Base-by-base conservation (phyloP, 2,888 invertebrate genomes). In the Dryobotodes eremita region DNA sequence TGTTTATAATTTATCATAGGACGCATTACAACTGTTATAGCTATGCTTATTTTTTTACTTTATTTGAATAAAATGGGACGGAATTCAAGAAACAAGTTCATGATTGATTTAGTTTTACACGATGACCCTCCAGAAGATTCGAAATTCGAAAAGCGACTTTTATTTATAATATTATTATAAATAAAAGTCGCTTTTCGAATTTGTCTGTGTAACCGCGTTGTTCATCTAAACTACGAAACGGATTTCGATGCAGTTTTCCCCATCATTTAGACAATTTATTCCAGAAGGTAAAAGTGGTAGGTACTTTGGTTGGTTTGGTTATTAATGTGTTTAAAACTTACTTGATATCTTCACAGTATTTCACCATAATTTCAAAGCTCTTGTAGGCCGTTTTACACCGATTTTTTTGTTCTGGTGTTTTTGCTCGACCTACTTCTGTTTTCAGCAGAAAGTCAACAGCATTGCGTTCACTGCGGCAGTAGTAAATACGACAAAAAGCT, bases 401-500 rank as follows among this genome's bases (percentile, higher is more conserved):
- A 57, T 97, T 96, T 86, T 97, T 97, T 83, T 97, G 97, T 77
- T 97, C 97, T 50, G 97, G 97, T 0, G 97, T 97, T 89, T 97
- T 97, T 0, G 97, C 97, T 85, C 97, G 97, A 2, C 96, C 97
- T n/a, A 98, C 93, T 88, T 99, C 98, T 71, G 97, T 97, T 86
- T 98, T 98, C 0, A 99, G 96, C 77, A 99, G 97, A 92, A 98
- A 99, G 78, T 98, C 98, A 26, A 99, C 98, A 0, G 98, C 97
- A 90, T 98, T 98, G n/a, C 98, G 97, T 93, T 99, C 99, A 50
- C 97, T 97, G 80, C 98, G 97, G 69, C 98, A 98, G 94, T 99
- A 99, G 95, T 99, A 99, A 73, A 99, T 98, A 55, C 99, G 97
- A 93, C 99, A 99, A 92, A 97, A 98, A 0, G 99, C 98, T 36